Base-by-base conservation (phyloP, 2,888 invertebrate species). In the Mythimna lalbum region DNA sequence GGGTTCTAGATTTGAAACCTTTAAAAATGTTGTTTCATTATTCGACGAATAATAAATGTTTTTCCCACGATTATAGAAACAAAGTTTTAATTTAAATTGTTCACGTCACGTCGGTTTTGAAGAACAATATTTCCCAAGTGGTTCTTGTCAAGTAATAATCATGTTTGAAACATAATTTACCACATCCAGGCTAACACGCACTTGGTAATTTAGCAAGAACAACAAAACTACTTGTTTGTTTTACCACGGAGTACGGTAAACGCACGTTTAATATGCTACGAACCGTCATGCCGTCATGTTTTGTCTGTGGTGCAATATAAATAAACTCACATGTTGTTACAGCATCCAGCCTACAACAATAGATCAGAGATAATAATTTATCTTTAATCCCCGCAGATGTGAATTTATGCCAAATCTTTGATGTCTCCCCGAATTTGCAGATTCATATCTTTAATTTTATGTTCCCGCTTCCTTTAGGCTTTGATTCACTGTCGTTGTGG, bases 341-440 rank as follows among this genome's bases (percentile, higher is more conserved):
- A 63, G 56, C 50, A 69, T 33, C 39, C 50, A 65, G 49, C 21
- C 27, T 50, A 52, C 52, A 67, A 82, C 73, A 78, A 76, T 70
- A 76, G 71, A 72, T 78, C 43, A 66, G 39, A 69, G 60, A 73
- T 68, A 59, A 68, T 61, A 59, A 68, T 61, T 31, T 61, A 39
- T 60, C 23, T 66, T 31, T n/a, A 63, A 53, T 47, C 27, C 27
- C 23, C 14, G 39, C 39, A 39, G 33, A 63, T 61, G 73, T 85
- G 53, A 80, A 75, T 49, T 70, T 65, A 73, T 83, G 81, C 83
- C 72, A 85, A 76, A 68, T 63, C 43, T 85, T 76, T 78, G 67
- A 80, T 72, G 80, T 84, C 23, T 52, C 50, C 53, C 4, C 6
- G 39, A 56, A 39, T 14, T 47, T 63, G 21, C 14, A 67, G 53